Conservation (phyloP, 2,888 invertebrate genomes). For the Leptopilina myrica region DNA sequence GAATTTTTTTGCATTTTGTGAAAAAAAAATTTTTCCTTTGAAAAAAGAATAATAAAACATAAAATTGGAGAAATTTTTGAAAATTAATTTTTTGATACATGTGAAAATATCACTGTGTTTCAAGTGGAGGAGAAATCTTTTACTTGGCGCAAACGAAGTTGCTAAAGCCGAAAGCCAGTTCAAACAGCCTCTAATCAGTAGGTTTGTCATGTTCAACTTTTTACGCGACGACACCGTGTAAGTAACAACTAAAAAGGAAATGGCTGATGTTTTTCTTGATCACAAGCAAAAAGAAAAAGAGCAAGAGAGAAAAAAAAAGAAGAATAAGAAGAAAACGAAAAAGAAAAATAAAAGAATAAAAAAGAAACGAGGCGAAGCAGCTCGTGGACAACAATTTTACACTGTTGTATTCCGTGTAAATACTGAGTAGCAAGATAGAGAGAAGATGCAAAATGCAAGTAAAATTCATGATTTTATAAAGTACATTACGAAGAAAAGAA, state of each 20-base stretch:
- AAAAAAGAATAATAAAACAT: neutral
- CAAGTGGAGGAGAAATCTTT: slow-evolving; percentile 2
- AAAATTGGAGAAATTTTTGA: neutral
- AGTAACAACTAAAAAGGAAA: slow-evolving; percentile 38
- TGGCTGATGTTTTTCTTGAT: slow-evolving; percentile 34
- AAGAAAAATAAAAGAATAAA: slow-evolving; percentile 40
- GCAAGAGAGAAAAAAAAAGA: slow-evolving; percentile 42
- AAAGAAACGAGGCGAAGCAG: slow-evolving; percentile 45
- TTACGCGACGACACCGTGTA: slow-evolving; percentile 39
- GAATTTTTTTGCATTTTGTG: neutral
- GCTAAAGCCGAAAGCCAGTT: slow-evolving; percentile 53
- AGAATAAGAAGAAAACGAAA: slow-evolving; percentile 38
- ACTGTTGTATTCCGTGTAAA: slow-evolving; percentile 53
- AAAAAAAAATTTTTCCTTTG: too few species aligned
- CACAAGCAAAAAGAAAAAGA: slow-evolving; percentile 29
- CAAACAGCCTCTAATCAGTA: slow-evolving; percentile 67
- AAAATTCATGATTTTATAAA: slow-evolving; percentile 9
- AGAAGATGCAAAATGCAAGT: slow-evolving; percentile 16
- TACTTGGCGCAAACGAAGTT: slow-evolving; percentile 31
- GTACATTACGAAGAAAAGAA: slow-evolving; percentile 14
- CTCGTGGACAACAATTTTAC: slow-evolving; percentile 39
- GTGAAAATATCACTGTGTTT: too few species aligned
- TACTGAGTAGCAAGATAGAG: slow-evolving; percentile 41
- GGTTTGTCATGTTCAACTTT: slow-evolving; percentile 59
- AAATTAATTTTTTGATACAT: neutral